Conservation (phyloP, 2,797 vertebrate species). For the Trematomus bernacchii region DNA sequence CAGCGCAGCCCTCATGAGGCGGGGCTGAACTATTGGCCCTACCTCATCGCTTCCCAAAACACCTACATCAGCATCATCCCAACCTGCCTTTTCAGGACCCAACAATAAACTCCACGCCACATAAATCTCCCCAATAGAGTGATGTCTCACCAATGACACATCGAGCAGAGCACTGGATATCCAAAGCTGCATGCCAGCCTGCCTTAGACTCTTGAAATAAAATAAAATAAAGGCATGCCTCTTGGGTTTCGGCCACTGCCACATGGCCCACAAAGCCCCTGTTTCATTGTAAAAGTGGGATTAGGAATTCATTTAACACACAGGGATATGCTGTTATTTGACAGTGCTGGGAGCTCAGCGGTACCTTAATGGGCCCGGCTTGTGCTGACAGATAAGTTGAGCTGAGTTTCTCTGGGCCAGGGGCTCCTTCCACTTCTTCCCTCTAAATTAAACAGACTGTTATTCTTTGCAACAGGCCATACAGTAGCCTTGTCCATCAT, state of each 20-base stretch:
- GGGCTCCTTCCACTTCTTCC: conserved; percentile 62
- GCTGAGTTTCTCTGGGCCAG: conserved; percentile 56
- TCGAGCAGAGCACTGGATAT: conserved; percentile 37
- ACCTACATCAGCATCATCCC: conserved; percentile 67
- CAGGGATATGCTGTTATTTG: conserved; percentile 69
- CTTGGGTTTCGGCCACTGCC: conserved; percentile 62
- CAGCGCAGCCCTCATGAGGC: conserved; percentile 63
- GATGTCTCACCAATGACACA: conserved; percentile 57
- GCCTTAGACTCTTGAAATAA: conserved; percentile 38
- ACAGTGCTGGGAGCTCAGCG: conserved; percentile 65
- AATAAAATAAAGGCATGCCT: conserved; percentile 26
- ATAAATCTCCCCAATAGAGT: conserved; percentile 70
- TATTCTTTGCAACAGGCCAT: conserved; percentile 76
- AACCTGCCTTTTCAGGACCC: conserved; percentile 47
- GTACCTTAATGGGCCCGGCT: conserved; percentile 74
- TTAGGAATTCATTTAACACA: conserved; percentile 80
- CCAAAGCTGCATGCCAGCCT: conserved; percentile 33
- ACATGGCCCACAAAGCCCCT: conserved; percentile 69
- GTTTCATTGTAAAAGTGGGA: conserved; percentile 69
- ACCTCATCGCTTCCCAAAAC: conserved; percentile 54
- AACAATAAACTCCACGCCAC: conserved; percentile 48
- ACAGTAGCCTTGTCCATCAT: conserved; percentile 81
- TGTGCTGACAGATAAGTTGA: conserved; percentile 80
- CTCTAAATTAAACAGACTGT: conserved; percentile 72
- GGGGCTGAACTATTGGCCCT: conserved; percentile 48